A percentile compares a stretch with the other conserved stretches of the same genome.
Conservation (phyloP, 2,113 vertebrate genomes). For the Pomatorhinus ruficollis region DNA sequence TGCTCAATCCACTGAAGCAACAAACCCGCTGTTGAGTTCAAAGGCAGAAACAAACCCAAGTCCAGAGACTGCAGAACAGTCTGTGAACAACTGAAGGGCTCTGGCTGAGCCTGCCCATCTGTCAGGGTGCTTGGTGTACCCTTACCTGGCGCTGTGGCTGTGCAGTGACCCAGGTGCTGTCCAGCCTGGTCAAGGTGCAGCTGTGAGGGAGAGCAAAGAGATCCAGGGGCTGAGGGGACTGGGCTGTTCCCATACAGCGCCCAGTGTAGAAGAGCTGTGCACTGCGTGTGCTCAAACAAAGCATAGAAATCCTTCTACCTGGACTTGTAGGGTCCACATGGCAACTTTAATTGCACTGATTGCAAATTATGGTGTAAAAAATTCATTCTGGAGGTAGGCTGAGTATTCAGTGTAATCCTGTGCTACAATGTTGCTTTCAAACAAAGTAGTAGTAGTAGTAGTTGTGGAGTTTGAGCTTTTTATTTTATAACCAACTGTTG, state of each 20-base stretch:
- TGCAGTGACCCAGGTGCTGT: not conserved
- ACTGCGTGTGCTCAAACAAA: not conserved
- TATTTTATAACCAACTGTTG: not conserved
- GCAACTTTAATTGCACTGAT: not conserved
- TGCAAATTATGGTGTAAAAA: not conserved
- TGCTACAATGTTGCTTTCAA: not conserved
- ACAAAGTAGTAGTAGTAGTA: not conserved
- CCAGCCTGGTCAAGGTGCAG: not conserved
- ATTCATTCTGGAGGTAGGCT: not conserved
- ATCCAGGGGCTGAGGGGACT: not conserved
- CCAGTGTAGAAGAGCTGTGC: not conserved
- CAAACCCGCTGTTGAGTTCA: not conserved
- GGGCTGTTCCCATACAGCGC: not conserved
- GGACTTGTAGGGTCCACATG: not conserved
- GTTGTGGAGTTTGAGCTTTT: not conserved
- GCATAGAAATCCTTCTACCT: not conserved
- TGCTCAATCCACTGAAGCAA: not conserved
- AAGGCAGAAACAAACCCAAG: not conserved
- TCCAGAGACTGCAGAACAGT: not conserved
- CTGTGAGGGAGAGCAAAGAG: not conserved
- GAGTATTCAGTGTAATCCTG: not conserved
- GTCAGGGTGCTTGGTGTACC: not conserved
- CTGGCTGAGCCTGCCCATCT: not conserved
- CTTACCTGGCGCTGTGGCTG: not conserved
- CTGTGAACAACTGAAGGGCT: not conserved